Evolutionary conservation across 2,113 vertebrate genomes (phyloP), one percentile per base, ranked within the genome.

Genomic region (Myrmophylax atrothorax): DNA sequence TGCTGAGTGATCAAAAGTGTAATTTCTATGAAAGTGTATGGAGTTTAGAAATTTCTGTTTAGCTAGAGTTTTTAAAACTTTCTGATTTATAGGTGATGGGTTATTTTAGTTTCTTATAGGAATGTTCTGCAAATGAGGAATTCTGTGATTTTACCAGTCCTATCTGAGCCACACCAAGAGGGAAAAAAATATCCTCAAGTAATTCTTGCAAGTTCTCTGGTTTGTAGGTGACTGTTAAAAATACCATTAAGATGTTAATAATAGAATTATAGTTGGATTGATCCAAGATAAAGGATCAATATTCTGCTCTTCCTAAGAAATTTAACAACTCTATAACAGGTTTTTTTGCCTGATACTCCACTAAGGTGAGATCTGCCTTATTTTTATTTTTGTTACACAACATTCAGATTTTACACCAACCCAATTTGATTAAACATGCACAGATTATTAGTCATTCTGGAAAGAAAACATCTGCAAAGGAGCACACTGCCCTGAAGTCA

Each of bases 381-480:
- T 82, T 73, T 85, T 60, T 86, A 37, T 79, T 73, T 76, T 60
- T 49, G 70, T 90, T 59, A 80, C 75, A 74, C 37, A 86, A 26
- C 14, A 31, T 74, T 84, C 31, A 60, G 35, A 58, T 59, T 42
- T 56, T 33, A 73, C 78, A 81, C 46, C 68, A 55, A 46, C 44
- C 68, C 40, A 82, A n/a, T 89, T 81, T 91, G 46, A 86, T 90
- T 94, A 91, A 93, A 92, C 87, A 94, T 28, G 80, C 14, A 31
- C 70, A 89, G 76, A 96, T 96, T 93, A 96, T 77, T 55, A 70
- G 42, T 68, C 31, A 59, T 85, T 93, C 78, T 66, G 92, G 81
- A 88, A 84, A 95, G 74, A 82, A 89, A 94, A 88, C 55, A 84
- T 31, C 59, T 93, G 87, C 87, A 94, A 91, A 97, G 58, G 66